Evolutionary conservation across 2,888 invertebrate species (phyloP), one percentile per base, ranked within the genome.

Genomic region (Drosophila mayaguana): DNA sequence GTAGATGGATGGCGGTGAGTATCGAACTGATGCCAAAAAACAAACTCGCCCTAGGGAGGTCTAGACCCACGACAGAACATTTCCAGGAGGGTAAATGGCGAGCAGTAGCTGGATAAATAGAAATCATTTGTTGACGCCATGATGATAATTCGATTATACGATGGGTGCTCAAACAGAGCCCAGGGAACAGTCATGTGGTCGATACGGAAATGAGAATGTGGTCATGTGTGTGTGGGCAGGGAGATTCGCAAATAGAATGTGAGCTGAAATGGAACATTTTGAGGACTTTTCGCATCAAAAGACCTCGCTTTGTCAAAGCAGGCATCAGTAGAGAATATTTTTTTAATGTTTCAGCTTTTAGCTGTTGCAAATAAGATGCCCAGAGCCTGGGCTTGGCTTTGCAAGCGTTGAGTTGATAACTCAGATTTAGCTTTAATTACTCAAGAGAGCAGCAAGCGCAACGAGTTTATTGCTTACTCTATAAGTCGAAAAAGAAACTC

Each of bases 121-220:
- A 84, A 86, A 82, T 89, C 89, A 89, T 90, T 90, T 90, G 86
- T 87, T 91, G 91, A 91, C 88, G 91, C 88, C 90, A 90, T 90
- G 91, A 92, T 90, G 91, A 91, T 92, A 92, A 92, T 92, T 92
- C 92, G 92, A 92, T 92, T 92, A 91, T 88, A 88, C 57, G 62
- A 53, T 53, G 18, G 50, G 42, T 53, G 71, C 45, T 75, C 71
- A 75, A 75, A 75, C 56, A 65, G 68, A 72, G 64, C 57, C 72
- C 68, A 65, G 66, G 68, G 64, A 57, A 48, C 53, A 59, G 50
- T 43, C 48, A 28, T 43, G 18, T 53, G 45, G 25, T 16, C 53
- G 46, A 53, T 63, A 22, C 55, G 80, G 46, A 72, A 67, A 72
- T 68, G 55, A 50, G 46, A 63, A 51, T 55, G 53, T 59, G n/a